phyloP scores from a whole-genome alignment of 1,140 invertebrate genomes.

The Micrasema minimum region DNA sequence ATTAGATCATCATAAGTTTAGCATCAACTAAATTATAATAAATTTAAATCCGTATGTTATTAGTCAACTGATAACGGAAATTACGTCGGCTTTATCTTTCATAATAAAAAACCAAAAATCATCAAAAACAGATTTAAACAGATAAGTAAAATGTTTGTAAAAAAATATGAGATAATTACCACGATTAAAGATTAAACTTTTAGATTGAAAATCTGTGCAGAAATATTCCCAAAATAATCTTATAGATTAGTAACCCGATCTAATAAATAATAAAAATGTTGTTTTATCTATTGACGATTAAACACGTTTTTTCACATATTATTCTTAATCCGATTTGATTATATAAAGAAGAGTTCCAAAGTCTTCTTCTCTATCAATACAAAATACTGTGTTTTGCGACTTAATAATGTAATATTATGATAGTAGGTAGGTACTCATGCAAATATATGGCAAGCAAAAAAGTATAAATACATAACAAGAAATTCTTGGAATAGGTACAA shows the following conservation, averaged over 20 bases:
- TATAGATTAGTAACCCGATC: conserved; percentile 19
- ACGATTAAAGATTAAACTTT: not conserved
- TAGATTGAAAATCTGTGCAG: conserved; percentile 3
- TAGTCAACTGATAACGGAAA: no score
- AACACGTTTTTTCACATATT: not conserved
- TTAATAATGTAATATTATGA: no score
- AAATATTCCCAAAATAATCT: not conserved
- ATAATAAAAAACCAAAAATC: no score
- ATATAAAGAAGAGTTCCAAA: not conserved
- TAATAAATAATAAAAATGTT: not conserved
- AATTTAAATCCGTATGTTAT: no score
- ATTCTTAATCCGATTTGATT: conserved; percentile 25
- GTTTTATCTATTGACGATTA: no score
- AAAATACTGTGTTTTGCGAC: not conserved
- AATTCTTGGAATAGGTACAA: no score
- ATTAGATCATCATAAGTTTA: no score
- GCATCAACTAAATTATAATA: no score
- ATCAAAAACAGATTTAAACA: not conserved
- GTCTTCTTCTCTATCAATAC: not conserved
- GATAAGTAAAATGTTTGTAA: not conserved
- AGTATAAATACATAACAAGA: no score
- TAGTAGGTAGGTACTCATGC: no score
- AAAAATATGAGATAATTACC: not conserved
- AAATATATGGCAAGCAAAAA: no score
- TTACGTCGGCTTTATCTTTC: no score